A percentile compares a stretch with the other conserved stretches of the same genome.
These are phyloP conservation scores for Glyphotaelius pellucidus DNA, from an alignment of 2,888 invertebrate species.

Conservation along the genomic window DNA sequence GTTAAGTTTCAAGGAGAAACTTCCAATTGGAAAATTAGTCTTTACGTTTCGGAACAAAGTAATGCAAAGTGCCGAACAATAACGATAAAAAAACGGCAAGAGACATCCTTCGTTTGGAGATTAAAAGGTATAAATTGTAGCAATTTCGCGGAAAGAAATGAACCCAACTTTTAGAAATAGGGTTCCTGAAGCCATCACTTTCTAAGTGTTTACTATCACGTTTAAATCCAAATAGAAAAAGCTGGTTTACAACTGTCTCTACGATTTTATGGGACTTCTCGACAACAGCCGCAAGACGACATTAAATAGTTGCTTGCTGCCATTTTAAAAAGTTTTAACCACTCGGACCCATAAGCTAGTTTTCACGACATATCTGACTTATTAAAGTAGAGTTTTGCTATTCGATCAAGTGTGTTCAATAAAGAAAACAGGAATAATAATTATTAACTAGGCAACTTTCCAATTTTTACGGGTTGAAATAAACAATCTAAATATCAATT, in stretches of 20 bases:
- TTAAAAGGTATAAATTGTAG: conserved; percentile 65
- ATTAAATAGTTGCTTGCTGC: neutral
- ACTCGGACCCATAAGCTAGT: no score
- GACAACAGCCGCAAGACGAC: neutral
- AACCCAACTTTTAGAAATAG: conserved; percentile 40
- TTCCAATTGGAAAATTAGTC: conserved; percentile 63
- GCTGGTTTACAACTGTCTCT: neutral
- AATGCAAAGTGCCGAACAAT: conserved; percentile 65
- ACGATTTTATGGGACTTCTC: conserved; percentile 27
- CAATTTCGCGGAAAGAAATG: conserved; percentile 61
- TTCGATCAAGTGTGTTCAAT: neutral
- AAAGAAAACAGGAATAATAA: neutral
- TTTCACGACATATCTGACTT: no score
- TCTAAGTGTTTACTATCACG: conserved; percentile 40
- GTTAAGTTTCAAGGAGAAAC: conserved; percentile 53
- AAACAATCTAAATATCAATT: neutral
- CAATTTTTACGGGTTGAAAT: neutral
- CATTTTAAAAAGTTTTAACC: neutral
- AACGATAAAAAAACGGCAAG: conserved; percentile 64
- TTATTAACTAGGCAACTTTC: neutral
- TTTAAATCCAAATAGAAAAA: conserved; percentile 37
- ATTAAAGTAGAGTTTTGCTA: neutral
- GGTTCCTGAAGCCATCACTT: conserved; percentile 25
- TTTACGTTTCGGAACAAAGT: conserved; percentile 60
- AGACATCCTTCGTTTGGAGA: conserved; percentile 65